Evolutionary conservation across 2,797 vertebrate species (phyloP).

Genomic region (Phoxinus dragarum): DNA sequence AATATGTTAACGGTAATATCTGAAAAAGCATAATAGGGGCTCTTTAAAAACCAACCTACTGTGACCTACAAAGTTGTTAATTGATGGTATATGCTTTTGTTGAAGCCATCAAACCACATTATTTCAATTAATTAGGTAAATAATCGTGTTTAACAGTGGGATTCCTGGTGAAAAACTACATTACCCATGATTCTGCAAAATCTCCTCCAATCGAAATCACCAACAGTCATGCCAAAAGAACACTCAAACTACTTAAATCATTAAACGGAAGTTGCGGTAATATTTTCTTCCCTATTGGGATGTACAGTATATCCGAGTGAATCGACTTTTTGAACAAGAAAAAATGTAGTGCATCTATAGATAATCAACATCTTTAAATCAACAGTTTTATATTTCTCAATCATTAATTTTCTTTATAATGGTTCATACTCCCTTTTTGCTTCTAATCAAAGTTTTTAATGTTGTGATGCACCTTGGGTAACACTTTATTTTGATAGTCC

Average conservation of each 20-base stretch:
- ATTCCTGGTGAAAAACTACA: neutral
- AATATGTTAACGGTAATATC: neutral
- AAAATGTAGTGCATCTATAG: too few relatives aligned
- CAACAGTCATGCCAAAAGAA: neutral
- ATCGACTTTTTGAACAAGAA: too few relatives aligned
- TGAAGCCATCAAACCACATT: neutral
- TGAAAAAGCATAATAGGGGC: neutral
- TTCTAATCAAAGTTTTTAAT: neutral
- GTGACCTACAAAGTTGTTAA: neutral
- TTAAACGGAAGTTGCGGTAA: neutral
- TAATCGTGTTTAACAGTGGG: neutral
- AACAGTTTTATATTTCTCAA: too few relatives aligned
- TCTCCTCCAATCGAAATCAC: neutral
- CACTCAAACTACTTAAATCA: neutral
- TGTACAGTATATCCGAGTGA: too few relatives aligned
- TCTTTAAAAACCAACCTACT: neutral
- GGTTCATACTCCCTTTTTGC: neutral
- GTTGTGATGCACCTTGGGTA: neutral
- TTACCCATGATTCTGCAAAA: neutral
- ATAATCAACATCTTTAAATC: too few relatives aligned
- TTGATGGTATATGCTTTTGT: neutral
- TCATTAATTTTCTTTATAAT: too few relatives aligned
- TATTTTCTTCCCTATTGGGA: too few relatives aligned
- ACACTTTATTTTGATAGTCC: too few relatives aligned
- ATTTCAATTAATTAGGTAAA: neutral